Evolutionary conservation across 64 coral and sea anemone genomes (phyloP).

Genomic region (Dendronephthya gigantea): DNA sequence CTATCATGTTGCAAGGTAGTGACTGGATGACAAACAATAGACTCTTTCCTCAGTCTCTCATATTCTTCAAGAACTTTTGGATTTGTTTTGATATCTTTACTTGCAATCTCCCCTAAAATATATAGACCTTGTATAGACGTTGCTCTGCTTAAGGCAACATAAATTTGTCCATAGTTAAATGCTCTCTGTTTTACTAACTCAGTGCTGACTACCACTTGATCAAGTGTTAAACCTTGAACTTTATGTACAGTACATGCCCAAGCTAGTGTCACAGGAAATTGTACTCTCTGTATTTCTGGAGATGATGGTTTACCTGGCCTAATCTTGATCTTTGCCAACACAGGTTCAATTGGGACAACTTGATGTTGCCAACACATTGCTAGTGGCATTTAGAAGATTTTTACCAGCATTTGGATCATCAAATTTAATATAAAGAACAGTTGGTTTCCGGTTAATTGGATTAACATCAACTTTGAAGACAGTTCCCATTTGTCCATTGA

Average conservation of each 20-base stretch:
- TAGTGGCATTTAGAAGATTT: neutral
- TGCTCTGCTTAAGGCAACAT: too few relatives aligned
- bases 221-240: neutral
- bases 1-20: neutral
- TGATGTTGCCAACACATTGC: neutral
- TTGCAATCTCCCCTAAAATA: neutral
- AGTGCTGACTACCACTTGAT: neutral
- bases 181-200: too few relatives aligned
- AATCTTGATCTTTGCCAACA: neutral
- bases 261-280: neutral
- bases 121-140: too few relatives aligned
- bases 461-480: constrained; percentile 27
- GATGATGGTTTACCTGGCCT: neutral
- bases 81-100: neutral
- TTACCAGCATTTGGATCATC: constrained; percentile 41
- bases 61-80: neutral
- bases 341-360: neutral
- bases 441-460: neutral
- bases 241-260: neutral
- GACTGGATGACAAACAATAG: neutral
- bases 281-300: constrained; percentile 12
- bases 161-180: too few relatives aligned
- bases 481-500: constrained; percentile 51
- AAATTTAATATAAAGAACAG: constrained; percentile 45
- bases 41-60: neutral